Evolutionary conservation across 92 coral and sea anemone species (phyloP).

Genomic region (Pocillopora meandrina): DNA sequence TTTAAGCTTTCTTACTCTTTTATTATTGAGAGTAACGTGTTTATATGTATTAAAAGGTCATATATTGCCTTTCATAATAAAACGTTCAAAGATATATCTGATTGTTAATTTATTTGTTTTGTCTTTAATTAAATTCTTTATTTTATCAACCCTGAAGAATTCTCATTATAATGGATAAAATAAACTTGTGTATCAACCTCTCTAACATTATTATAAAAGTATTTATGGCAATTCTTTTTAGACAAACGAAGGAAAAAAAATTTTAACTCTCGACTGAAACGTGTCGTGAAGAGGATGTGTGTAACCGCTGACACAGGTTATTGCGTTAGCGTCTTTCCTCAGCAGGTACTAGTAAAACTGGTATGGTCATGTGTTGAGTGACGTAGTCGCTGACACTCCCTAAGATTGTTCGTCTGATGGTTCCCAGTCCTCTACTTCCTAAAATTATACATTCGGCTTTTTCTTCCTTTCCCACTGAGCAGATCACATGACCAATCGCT

Average conservation of each 20-base stretch:
- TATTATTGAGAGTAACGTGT: slow-evolving; percentile 5
- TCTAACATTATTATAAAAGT: too few relatives aligned
- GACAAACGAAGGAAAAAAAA: too few relatives aligned
- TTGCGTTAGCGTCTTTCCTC: neutral
- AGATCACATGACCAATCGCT: slow-evolving; percentile 73
- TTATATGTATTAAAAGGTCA: slow-evolving; percentile 25
- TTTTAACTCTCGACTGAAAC: too few relatives aligned
- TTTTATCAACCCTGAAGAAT: too few relatives aligned
- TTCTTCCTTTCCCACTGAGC: slow-evolving; percentile 73
- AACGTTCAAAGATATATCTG: neutral
- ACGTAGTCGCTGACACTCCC: slow-evolving; percentile 92
- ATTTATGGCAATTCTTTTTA: too few relatives aligned
- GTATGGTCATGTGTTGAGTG: slow-evolving; percentile 72
- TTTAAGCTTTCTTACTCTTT: neutral
- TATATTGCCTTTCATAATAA: slow-evolving; percentile 27
- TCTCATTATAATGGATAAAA: too few relatives aligned
- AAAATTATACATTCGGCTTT: slow-evolving; percentile 77
- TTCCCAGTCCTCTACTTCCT: slow-evolving; percentile 90
- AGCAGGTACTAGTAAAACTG: slow-evolving; percentile 81
- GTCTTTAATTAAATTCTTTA: too few relatives aligned
- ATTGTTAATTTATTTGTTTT: neutral
- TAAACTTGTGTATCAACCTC: too few relatives aligned
- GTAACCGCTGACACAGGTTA: too few relatives aligned
- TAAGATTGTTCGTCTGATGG: slow-evolving; percentile 84
- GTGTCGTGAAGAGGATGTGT: too few relatives aligned